Evolutionary conservation across 2,113 vertebrate genomes (phyloP), one percentile per base, ranked within the genome.

Genomic region (Pachypanchax playfairii): DNA sequence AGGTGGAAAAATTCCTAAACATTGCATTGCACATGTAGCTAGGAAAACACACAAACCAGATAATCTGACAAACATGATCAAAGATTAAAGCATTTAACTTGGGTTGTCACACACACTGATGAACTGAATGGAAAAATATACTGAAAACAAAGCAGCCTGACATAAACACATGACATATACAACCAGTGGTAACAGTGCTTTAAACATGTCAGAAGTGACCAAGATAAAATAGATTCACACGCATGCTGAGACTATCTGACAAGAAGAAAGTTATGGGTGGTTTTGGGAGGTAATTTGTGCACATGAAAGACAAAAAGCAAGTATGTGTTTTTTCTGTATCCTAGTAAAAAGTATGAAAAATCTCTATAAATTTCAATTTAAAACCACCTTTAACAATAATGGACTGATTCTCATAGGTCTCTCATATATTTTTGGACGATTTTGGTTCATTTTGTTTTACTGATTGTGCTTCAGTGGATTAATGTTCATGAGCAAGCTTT

Each of bases 171-270:
- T 11, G 5, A 22, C 21, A 26, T 5, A 25, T 15, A 7, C 44
- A 25, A 11, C 24, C 14, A 26, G 46, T 26, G 46, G 46, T 20
- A 26, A 50, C 48, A n/a, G 52, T 46, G 47, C 69, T 73, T 33
- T 14, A 39, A 61, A 43, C 52, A 62, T 73, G 67, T 79, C 68
- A 70, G 56, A 26, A 63, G 53, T 26, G 43, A 66, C 73, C 75
- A 75, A 5, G 20, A 29, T 7, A n/a, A 10, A 26, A 67, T 41
- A 59, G 2, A 41, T 26, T n/a, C 50, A 41, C 39, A 42, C 7
- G 21, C 21, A 35, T 17, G 43, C 31, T 67, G 31, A 51, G 22
- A 11, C 17, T 25, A 21, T 26, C 60, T 35, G 17, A 60, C 65
- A 38, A 47, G 39, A 21, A 1, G 4, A 36, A 8, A 42, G 24